These are phyloP conservation scores for Schizopygopsis malacanthus DNA, from an alignment of 2,797 vertebrate species.

Conservation along the genomic window DNA sequence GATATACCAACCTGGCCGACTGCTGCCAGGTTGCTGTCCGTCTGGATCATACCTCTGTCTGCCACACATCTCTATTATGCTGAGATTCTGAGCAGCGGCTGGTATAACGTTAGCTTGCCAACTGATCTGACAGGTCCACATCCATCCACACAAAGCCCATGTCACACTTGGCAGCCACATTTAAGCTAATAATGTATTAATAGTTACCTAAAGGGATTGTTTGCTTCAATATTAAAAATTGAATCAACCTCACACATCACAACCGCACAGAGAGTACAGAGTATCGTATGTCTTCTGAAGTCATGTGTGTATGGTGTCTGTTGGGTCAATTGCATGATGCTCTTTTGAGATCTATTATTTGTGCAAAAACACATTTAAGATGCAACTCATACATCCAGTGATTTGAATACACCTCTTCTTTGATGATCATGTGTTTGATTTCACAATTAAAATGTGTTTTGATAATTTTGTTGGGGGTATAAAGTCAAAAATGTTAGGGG, in stretches of 20 bases:
- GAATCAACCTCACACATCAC: background rate
- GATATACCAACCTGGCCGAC: slow-evolving; percentile 50
- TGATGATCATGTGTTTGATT: background rate
- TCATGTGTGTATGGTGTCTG: background rate
- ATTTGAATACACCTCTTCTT: background rate
- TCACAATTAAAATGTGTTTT: background rate
- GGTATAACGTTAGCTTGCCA: slow-evolving; percentile 31
- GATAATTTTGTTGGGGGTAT: background rate
- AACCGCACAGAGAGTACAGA: no score
- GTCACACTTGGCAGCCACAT: slow-evolving; percentile 25
- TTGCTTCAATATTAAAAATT: background rate
- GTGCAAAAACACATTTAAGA: background rate
- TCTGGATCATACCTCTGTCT: slow-evolving; percentile 60
- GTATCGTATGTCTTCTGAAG: background rate
- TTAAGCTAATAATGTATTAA: background rate
- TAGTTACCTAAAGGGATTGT: background rate
- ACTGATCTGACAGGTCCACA: slow-evolving; percentile 20
- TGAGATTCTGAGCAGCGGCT: slow-evolving; percentile 40
- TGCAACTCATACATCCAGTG: background rate
- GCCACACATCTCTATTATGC: slow-evolving; percentile 64
- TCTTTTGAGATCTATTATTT: background rate
- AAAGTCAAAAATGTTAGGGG: background rate
- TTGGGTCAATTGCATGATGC: background rate
- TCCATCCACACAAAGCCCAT: slow-evolving; percentile 28
- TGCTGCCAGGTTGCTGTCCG: slow-evolving; percentile 67